Base-by-base conservation (phyloP, 2,113 vertebrate genomes). In the Lipophrys pholis region DNA sequence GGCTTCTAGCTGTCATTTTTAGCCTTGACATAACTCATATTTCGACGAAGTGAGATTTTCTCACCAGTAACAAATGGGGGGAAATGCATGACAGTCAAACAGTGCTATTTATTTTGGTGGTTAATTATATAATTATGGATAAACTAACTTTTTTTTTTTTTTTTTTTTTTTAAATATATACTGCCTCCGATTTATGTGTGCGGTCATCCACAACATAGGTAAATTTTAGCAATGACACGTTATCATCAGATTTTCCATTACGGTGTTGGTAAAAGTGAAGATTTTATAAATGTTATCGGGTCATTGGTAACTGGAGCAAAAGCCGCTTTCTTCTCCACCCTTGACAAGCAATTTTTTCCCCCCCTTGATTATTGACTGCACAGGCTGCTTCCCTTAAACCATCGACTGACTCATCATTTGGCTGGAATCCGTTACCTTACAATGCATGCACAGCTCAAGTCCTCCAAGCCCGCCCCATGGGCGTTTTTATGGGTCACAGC, bases 401-500 rank as follows among this genome's bases (percentile, higher is more conserved):
- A 76, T 83, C 78, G 84, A 82, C 85, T 91, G 82, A 88, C 87
- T 91, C 91, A 91, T 81, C 81, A 88, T 61, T 87, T 91, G 93
- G 91, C 76, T 92, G 69, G 78, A 93, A 89, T 91, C 69, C 76
- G 89, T 91, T 91, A 89, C 90, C 81, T 82, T 83, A 58, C 54
- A 53, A 78, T 59, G 80, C 82, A 89, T 83, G 87, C 90, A 71
- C 83, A 91, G 40, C 81, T 30, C 55, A 53, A 83, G 83, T 81
- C 87, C 92, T 71, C 77, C 58, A 56, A 90, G 82, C 80, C 45
- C 42, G 77, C 90, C 21, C 92, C 74, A 16, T 49, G 83, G 85
- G 70, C 71, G 46, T 73, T 69, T 92, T 95, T 82, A 92, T 92
- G 94, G 94, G 94, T 94, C 94, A 95, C 88, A 91, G 93, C 89